Evolutionary conservation across 2,888 invertebrate species (phyloP).

Genomic region (Stenchaetothrips biformis): DNA sequence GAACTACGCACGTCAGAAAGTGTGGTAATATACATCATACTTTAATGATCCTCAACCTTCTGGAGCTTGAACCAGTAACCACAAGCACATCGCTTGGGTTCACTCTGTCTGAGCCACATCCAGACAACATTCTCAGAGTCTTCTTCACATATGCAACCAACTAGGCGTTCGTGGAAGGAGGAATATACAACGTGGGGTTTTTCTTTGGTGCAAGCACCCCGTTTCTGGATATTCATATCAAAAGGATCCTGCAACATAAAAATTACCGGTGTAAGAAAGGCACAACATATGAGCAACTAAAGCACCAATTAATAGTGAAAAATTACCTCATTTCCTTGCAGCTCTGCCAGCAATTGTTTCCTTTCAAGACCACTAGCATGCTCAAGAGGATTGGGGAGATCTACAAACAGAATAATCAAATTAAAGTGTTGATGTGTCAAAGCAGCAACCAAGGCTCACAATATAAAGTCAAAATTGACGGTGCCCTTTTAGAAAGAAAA

Average conservation of each 20-base stretch:
- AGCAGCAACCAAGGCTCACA: background rate
- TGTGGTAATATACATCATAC: conserved; percentile 35
- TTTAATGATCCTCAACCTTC: conserved; percentile 55
- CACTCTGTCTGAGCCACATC: conserved; percentile 85
- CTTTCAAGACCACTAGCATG: conserved; percentile 92
- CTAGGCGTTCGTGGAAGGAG: conserved; percentile 79
- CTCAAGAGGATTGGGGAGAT: conserved; percentile 80
- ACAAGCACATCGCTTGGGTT: conserved; percentile 88
- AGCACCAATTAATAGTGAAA: conserved; percentile 26
- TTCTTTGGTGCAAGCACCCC: conserved; percentile 71
- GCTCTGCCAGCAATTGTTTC: conserved; percentile 78
- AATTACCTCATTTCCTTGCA: conserved; percentile 76
- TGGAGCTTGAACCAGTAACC: conserved; percentile 92
- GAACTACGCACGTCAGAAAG: conserved; percentile 8
- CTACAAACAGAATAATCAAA: conserved; percentile 28
- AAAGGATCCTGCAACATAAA: conserved; percentile 59
- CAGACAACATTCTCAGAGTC: conserved; percentile 84
- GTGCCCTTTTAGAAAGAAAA: background rate
- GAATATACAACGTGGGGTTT: conserved; percentile 87
- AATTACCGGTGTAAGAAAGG: background rate
- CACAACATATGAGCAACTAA: conserved; percentile 7
- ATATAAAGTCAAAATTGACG: background rate
- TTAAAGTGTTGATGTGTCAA: background rate
- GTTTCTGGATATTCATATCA: conserved; percentile 75
- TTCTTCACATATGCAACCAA: conserved; percentile 96